phyloP scores from a whole-genome alignment of 2,797 vertebrate species.

The Peromyscus aztecus region DNA sequence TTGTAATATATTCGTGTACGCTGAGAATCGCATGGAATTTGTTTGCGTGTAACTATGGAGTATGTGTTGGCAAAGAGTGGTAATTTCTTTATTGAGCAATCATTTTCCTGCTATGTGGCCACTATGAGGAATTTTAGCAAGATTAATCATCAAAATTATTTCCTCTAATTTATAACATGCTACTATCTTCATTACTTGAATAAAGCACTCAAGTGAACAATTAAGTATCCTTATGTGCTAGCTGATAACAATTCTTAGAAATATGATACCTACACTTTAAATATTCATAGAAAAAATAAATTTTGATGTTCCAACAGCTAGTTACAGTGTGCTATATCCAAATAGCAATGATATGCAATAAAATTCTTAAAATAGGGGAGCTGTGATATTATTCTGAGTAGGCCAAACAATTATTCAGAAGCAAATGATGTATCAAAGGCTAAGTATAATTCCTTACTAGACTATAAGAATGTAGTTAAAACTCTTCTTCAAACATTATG shows the following conservation, averaged over 20 bases:
- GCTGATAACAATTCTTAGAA: background rate
- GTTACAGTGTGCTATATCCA: background rate
- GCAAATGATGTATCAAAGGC: background rate
- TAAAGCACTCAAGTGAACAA: background rate
- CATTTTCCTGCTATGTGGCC: background rate
- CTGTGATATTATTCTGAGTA: background rate
- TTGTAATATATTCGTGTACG: conserved; percentile 1
- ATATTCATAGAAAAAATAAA: background rate
- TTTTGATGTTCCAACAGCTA: background rate
- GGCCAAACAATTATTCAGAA: background rate
- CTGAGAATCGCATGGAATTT: background rate
- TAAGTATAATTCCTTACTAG: background rate
- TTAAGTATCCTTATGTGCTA: background rate
- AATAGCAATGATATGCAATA: background rate
- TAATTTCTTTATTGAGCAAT: background rate
- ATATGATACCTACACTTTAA: background rate
- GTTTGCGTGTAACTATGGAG: background rate
- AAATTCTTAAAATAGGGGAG: background rate
- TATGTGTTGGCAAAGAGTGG: background rate
- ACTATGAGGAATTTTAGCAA: background rate
- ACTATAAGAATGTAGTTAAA: background rate
- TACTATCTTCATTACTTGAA: background rate
- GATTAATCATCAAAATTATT: background rate
- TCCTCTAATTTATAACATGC: background rate
- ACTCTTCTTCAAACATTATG: background rate